Evolutionary conservation across 2,113 vertebrate species (phyloP), one percentile per base, ranked within the genome.

Genomic region (Prunella fulvescens): DNA sequence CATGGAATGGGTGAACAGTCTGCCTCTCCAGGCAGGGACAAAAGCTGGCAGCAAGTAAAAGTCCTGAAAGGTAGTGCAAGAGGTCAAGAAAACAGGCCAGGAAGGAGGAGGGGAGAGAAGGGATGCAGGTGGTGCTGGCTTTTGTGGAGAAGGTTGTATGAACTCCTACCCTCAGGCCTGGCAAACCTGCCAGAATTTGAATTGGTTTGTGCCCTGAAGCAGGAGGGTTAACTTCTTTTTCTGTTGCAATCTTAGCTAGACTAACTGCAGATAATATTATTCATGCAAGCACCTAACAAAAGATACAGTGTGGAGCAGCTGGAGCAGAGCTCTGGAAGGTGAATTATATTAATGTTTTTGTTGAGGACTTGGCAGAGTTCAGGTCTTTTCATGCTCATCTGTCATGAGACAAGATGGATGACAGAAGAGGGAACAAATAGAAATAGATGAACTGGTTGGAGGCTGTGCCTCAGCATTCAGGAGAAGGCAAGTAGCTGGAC

Each of bases 301-400:
- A 73, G 84, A 67, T 72, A 65, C 4, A 37, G 31, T 85, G 51
- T 67, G 51, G 56, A 96, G 64, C 86, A 96, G 88, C 82, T 96
- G 95, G 51, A 95, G 72, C 16, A 19, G 44, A 82, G 66, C 62
- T 90, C 62, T 90, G 70, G 47, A 81, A 95, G 82, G 77, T 93
- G 81, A 89, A 86, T 83, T 25, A 93, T 92, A 53, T 93, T 91
- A 89, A 80, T 81, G 33, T 83, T 94, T 92, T 89, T 87, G 51
- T 60, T 96, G 85, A 87, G 56, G 51, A 62, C 70, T 88, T 54
- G 48, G 56, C 77, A 90, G 66, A 90, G 29, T 66, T 87, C 67
- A 81, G 47, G 37, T 76, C 67, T 86, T 96, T 91, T 91, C 9
- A 14, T 79, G 54, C 45, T 88, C 62, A 88, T 81, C 60, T 81